Evolutionary conservation across 1,140 invertebrate species (phyloP).

Genomic region (Gyrodactylus bullatarudis): DNA sequence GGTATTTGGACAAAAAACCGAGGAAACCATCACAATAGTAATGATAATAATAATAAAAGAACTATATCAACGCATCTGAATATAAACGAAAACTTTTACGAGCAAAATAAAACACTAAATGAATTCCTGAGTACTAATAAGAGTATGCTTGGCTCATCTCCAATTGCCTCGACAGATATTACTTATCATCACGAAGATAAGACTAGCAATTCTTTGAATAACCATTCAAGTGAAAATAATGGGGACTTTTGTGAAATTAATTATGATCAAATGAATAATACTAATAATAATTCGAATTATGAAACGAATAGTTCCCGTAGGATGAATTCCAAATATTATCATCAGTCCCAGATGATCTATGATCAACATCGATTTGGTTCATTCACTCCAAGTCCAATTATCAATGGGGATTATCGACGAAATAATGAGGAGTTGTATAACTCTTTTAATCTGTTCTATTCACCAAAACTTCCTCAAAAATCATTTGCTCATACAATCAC

Average conservation of each 20-base stretch:
- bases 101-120: background rate
- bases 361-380: background rate
- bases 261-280: background rate
- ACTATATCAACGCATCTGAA: too few species aligned
- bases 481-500: too few species aligned
- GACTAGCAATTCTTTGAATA: background rate
- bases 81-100: background rate
- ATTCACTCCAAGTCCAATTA: background rate
- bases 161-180: background rate
- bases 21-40: background rate
- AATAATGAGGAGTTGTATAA: background rate
- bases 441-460: background rate
- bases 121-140: background rate
- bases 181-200: background rate
- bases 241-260: background rate
- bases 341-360: background rate
- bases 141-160: background rate
- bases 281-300: background rate
- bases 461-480: background rate
- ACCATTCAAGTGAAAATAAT: background rate
- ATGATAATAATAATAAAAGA: too few species aligned
- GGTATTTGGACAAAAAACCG: background rate
- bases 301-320: background rate
- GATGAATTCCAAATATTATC: background rate
- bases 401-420: background rate